Evolutionary conservation across 2,113 vertebrate genomes (phyloP), one percentile per base, ranked within the genome.

Genomic region (Sander vitreus): DNA sequence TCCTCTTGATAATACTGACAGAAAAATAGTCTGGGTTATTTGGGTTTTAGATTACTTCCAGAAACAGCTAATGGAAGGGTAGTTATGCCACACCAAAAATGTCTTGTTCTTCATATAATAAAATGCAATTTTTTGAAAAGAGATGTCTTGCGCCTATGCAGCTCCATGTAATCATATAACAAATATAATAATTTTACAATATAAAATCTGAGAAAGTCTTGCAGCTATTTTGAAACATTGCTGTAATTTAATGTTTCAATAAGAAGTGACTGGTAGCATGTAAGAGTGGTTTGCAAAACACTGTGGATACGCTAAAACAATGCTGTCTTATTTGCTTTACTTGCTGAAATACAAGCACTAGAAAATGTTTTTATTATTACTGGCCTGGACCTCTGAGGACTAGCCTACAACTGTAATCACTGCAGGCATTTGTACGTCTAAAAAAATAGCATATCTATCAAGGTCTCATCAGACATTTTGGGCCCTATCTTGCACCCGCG

Each of bases 391-490:
- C 1, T 0, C 14, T 73, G 39, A 2, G 5, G 30, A 27, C 64
- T 27, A 27, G 27, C 27, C 27, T 50, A 23, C 45, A 62, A 23
- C 25, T 70, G 73, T 50, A 76, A 62, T 60, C 25, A 13, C 69
- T 39, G 48, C 59, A 13, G 21, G 62, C 18, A 68, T 84, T 55
- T 64, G 3, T 4, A 4, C 27, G 13, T 65, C 8, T 21, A 67
- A 23, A 79, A 67, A 65, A 18, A 58, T 5, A 39, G 14, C 13
- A 23, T 12, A 43, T 70, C 70, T 16, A 8, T 75, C 50, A 51
- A 65, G 18, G 47, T 64, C 19, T 78, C 39, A 33, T 51, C 19
- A 27, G 53, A 53, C 30, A 33, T 85, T 76, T 43, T 43, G 9
- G 39, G 39, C 7, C 39, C 9, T 39, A 39, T 11, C 39, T 39